Evolutionary conservation across 2,113 vertebrate genomes (phyloP).

Genomic region (Dromiciops gliroides): DNA sequence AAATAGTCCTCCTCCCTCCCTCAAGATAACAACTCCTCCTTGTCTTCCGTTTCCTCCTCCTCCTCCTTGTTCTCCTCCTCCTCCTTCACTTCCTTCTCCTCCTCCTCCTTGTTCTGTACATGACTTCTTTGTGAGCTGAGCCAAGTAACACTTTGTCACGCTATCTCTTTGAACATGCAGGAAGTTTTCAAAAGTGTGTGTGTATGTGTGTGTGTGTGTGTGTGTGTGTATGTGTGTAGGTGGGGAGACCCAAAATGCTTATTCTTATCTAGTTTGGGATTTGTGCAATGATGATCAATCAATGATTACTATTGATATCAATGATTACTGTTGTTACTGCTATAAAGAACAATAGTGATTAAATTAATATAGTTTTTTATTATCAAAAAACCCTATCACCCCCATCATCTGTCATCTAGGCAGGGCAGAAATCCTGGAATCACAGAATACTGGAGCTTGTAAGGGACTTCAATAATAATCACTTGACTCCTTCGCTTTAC

Average conservation of each 20-base stretch:
- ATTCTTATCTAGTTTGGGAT: background rate
- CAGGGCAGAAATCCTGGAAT: background rate
- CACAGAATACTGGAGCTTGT: background rate
- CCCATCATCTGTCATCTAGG: background rate
- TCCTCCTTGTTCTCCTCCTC: background rate
- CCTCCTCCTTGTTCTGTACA: background rate
- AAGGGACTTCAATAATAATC: background rate
- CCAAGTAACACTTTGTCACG: background rate
- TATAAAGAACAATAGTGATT: background rate
- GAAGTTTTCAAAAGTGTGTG: background rate
- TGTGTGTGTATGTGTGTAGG: too few species aligned
- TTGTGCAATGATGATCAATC: background rate
- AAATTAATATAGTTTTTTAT: background rate
- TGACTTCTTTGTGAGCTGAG: background rate
- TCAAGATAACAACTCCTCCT: background rate
- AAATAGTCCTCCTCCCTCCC: background rate
- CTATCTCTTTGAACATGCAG: background rate
- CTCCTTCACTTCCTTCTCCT: background rate
- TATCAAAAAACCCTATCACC: background rate
- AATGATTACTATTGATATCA: background rate
- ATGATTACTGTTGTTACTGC: background rate
- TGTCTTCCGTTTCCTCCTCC: background rate
- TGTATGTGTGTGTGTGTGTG: background rate
- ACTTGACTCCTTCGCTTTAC: background rate
- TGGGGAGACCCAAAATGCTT: background rate